These are phyloP conservation scores for Xiphophorus birchmanni DNA, from an alignment of 2,797 vertebrate genomes.

Conservation along the genomic window DNA sequence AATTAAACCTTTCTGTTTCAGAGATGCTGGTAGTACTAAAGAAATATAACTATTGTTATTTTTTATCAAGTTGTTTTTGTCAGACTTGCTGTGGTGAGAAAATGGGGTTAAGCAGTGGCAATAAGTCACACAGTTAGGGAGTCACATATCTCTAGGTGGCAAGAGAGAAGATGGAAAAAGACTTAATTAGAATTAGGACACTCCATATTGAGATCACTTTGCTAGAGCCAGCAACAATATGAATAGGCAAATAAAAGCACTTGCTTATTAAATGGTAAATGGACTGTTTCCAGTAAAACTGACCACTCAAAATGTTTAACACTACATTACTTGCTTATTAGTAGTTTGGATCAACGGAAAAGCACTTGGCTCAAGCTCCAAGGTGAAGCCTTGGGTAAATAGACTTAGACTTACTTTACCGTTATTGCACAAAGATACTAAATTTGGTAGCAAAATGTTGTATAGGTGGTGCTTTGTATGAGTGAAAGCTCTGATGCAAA, in stretches of 20 bases:
- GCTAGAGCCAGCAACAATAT: background rate
- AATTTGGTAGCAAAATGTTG: no score
- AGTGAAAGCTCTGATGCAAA: background rate
- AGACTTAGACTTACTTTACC: no score
- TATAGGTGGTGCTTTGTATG: background rate
- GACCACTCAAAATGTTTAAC: background rate
- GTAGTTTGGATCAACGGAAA: background rate
- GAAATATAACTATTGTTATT: background rate
- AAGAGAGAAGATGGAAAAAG: background rate
- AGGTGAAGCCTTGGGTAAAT: no score
- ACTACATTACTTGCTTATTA: background rate
- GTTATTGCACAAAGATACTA: no score
- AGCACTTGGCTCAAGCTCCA: background rate
- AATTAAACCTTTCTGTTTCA: background rate
- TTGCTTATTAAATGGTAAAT: background rate
- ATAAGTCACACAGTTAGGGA: background rate
- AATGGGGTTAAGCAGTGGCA: background rate
- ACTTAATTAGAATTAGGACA: background rate
- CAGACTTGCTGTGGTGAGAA: background rate
- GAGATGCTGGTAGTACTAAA: background rate
- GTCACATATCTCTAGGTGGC: background rate
- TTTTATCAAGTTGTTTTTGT: background rate
- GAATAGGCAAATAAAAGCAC: background rate
- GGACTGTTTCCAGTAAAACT: background rate
- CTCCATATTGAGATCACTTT: background rate